Base-by-base conservation (phyloP, 2,113 vertebrate species). In the Lagopus muta region DNA sequence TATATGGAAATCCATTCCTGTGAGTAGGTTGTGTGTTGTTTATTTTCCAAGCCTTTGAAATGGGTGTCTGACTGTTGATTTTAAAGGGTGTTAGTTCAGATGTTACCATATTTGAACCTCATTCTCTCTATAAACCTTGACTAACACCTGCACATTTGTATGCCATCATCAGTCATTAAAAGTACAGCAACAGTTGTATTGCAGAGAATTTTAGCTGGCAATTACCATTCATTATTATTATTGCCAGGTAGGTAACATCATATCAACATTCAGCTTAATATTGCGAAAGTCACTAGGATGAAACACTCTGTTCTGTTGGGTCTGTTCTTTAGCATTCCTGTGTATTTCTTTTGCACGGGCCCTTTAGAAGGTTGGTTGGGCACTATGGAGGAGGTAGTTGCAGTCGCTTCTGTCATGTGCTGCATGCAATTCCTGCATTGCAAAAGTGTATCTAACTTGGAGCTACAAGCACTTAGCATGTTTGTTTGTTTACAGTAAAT, bases 21-120 rank as follows among this genome's bases (percentile, higher is more conserved):
- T 71, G 0, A 0, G 1, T 74, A 25, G 14, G 52, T 54, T 54
- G 15, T 30, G 15, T 28, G 14, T 28, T 2, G 1, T 8, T 40
- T 62, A 70, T 90, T 69, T 89, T 75, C 64, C 52, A 17, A 77
- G 57, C 50, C n/a, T 38, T 84, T 50, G 32, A 60, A 13, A 13
- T 69, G 15, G 4, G 2, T 76, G 8, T 54, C 57, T 71, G 24
- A n/a, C 20, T 24, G 45, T 4, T n/a, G 45, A 14, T 65, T 82
- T 70, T 38, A 38, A 6, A 48, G 34, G 54, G 3, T 21, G 79
- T 77, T 83, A 28, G 27, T 77, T 83, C 36, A 67, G 9, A 4
- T 47, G 24, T 83, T 86, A 27, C 14, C 55, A 38, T 24, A 18
- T 43, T 17, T 61, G 30, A 60, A 81, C 11, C 10, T 82, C 9